These are phyloP conservation scores for Micromussa lordhowensis DNA, from an alignment of 92 coral and sea anemone species.

Conservation along the genomic window DNA sequence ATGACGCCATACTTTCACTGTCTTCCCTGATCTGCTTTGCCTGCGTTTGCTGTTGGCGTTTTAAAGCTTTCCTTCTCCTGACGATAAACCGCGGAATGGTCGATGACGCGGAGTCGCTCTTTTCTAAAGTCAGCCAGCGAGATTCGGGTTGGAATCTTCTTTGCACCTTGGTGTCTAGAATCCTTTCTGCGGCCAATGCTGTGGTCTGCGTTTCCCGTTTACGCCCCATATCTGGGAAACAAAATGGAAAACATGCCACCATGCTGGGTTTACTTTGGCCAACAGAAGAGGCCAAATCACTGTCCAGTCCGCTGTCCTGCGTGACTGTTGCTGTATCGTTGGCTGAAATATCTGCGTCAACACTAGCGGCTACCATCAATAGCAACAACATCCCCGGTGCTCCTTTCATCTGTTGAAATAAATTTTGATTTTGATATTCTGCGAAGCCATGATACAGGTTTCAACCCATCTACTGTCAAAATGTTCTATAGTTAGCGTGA, in stretches of 20 bases:
- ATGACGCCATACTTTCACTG: neutral
- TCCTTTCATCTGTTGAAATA: constrained; percentile 18
- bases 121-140: neutral
- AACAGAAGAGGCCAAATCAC: neutral
- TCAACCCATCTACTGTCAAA: too few species aligned
- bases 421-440: neutral
- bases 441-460: too few species aligned
- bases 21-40: neutral
- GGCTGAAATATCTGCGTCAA: neutral
- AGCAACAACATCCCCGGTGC: neutral
- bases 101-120: neutral
- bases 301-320: neutral
- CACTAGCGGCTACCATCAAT: neutral
- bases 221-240: neutral
- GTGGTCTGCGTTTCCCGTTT: neutral
- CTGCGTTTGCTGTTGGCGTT: neutral
- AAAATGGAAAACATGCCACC: constrained; percentile 1
- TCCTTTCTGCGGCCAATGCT: neutral
- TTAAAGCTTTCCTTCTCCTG: neutral
- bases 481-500: too few species aligned
- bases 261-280: neutral
- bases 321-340: neutral
- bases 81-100: neutral
- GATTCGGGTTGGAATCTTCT: neutral
- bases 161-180: neutral